Evolutionary conservation across 2,113 vertebrate species (phyloP).

Genomic region (Tursiops truncatus): DNA sequence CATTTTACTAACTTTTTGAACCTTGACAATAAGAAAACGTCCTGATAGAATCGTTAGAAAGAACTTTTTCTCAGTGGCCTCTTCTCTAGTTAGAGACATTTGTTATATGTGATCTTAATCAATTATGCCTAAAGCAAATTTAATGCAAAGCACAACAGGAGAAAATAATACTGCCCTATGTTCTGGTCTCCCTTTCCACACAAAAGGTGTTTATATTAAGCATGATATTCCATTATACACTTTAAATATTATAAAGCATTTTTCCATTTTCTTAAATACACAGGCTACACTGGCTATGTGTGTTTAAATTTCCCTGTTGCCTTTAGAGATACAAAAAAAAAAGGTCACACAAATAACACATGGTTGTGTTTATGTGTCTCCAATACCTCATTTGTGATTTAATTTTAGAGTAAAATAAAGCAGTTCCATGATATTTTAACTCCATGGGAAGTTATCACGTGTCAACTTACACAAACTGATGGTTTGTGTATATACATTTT

Average conservation of each 20-base stretch:
- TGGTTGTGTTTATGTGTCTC: slow-evolving; percentile 24
- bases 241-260: slow-evolving; percentile 53
- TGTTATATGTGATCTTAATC: not conserved
- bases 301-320: slow-evolving; percentile 52
- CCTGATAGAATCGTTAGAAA: not conserved
- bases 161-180: not conserved
- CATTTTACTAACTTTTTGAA: slow-evolving; percentile 38
- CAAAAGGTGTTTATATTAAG: slow-evolving; percentile 42
- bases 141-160: not conserved
- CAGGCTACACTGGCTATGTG: not conserved
- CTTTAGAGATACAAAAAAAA: slow-evolving; percentile 52
- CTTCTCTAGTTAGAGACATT: not conserved
- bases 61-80: not conserved
- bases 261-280: slow-evolving; percentile 51
- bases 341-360: slow-evolving; percentile 63
- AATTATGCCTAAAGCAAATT: slow-evolving; percentile 29
- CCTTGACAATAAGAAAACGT: slow-evolving; percentile 25
- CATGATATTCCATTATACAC: not conserved
- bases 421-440: not conserved
- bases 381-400: slow-evolving; percentile 39
- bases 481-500: not conserved
- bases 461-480: not conserved
- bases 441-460: not conserved
- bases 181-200: not conserved
- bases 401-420: slow-evolving; percentile 42